A percentile compares a stretch with the other conserved stretches of the same genome.
Conservation (phyloP, 2,888 invertebrate genomes). For the Aphelenchoides bicaudatus region DNA sequence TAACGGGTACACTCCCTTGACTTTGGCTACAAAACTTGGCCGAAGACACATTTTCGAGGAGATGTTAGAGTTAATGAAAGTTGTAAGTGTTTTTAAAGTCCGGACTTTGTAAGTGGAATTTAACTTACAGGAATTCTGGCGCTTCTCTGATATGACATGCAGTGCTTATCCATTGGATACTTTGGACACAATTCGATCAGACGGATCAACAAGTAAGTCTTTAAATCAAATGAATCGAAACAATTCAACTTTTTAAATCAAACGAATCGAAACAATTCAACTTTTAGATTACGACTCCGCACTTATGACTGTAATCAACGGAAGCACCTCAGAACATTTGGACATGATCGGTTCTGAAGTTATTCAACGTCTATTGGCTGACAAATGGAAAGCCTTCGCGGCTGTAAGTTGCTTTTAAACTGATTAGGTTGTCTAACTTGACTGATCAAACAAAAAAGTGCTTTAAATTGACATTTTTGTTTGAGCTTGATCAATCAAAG, state of each 20-base stretch:
- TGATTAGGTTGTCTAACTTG: background rate
- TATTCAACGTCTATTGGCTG: conserved; percentile 88
- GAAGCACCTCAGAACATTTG: conserved; percentile 92
- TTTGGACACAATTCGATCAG: conserved; percentile 86
- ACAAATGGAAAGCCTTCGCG: conserved; percentile 99
- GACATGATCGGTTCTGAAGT: conserved; percentile 98
- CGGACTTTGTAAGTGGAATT: too few relatives aligned
- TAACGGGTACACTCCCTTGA: conserved; percentile 87
- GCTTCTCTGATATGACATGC: conserved; percentile 96
- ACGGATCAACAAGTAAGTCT: conserved; percentile 81
- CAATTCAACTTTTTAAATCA: conserved; percentile 67
- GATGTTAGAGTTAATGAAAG: conserved; percentile 81
- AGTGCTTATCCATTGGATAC: conserved; percentile 94
- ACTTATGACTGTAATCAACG: conserved; percentile 90
- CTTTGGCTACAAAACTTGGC: conserved; percentile 90
- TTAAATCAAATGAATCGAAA: background rate
- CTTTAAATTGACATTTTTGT: too few relatives aligned
- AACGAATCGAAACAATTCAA: conserved; percentile 67
- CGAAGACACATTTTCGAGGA: conserved; percentile 92
- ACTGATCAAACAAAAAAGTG: too few relatives aligned
- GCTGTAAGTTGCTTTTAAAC: conserved; percentile 72
- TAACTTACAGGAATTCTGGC: conserved; percentile 87
- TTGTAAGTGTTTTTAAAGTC: too few relatives aligned
- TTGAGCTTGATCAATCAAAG: conserved; percentile 70
- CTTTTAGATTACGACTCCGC: conserved; percentile 94